Conservation (phyloP, 2,113 vertebrate genomes). For the Passer montanus region DNA sequence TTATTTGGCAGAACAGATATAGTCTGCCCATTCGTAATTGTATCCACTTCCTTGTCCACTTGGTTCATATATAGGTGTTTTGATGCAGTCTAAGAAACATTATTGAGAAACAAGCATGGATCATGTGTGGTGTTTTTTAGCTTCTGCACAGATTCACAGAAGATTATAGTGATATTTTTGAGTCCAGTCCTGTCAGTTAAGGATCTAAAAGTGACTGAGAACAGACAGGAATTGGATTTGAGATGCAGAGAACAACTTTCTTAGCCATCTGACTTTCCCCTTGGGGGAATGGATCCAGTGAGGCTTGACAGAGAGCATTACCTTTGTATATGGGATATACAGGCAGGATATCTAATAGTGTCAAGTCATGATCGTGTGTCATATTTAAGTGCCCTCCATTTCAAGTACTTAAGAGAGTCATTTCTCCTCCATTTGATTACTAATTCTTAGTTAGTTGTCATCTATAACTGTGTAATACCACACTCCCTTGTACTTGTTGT, state of each 20-base stretch:
- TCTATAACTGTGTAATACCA: not conserved
- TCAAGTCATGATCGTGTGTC: not conserved
- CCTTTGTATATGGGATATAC: not conserved
- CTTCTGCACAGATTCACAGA: not conserved
- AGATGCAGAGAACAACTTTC: not conserved
- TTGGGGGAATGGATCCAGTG: not conserved
- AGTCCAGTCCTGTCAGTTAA: not conserved
- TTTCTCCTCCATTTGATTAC: not conserved
- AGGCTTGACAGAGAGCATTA: not conserved
- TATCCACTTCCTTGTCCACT: not conserved
- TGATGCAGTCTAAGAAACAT: not conserved
- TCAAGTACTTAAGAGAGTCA: not conserved
- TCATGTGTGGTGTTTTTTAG: not conserved
- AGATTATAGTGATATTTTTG: not conserved
- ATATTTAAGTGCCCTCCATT: not conserved
- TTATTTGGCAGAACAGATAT: not conserved
- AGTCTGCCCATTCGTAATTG: not conserved
- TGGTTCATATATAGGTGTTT: not conserved
- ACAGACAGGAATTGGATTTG: not conserved
- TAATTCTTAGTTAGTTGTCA: constrained; percentile 6
- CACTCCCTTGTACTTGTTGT: not conserved
- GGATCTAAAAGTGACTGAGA: not conserved
- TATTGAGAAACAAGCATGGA: not conserved
- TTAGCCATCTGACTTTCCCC: not conserved
- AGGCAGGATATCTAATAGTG: not conserved